These are phyloP conservation scores for Monochamus alternatus DNA, from an alignment of 2,888 invertebrate genomes.

Conservation along the genomic window DNA sequence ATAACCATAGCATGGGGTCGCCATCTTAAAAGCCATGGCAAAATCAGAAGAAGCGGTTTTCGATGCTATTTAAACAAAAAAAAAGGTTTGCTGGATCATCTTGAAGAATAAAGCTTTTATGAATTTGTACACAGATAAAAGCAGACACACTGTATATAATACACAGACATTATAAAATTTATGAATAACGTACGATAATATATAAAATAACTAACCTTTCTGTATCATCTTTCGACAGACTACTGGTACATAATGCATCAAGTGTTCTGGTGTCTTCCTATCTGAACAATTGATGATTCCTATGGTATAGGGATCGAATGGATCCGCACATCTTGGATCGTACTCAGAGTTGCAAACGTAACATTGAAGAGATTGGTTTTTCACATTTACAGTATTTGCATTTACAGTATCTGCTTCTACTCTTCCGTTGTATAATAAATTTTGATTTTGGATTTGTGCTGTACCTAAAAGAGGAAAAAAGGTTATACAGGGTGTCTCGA, in stretches of 20 bases:
- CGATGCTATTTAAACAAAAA: too few species aligned
- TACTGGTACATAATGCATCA: constrained; percentile 74
- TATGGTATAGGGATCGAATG: constrained; percentile 89
- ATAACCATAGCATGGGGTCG: too few species aligned
- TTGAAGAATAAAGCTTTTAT: too few species aligned
- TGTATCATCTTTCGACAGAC: constrained; percentile 84
- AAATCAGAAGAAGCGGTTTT: too few species aligned
- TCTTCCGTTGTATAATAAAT: constrained; percentile 36
- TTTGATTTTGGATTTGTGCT: constrained; percentile 35
- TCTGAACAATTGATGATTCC: constrained; percentile 89
- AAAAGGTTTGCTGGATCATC: too few species aligned
- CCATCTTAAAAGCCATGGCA: too few species aligned
- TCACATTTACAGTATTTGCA: not conserved
- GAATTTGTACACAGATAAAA: too few species aligned
- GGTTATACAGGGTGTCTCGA: too few species aligned
- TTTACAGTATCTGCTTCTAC: constrained; percentile 21
- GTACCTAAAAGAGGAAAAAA: constrained; percentile 36
- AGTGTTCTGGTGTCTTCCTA: constrained; percentile 81
- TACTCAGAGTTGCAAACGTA: constrained; percentile 94
- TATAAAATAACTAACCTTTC: constrained; percentile 65
- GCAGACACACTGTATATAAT: too few species aligned
- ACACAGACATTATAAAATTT: too few species aligned
- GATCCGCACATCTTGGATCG: constrained; percentile 91
- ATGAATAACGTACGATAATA: too few species aligned
- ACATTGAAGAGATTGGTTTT: constrained; percentile 75